phyloP scores from a whole-genome alignment of 2,113 vertebrate genomes.

The Lycocorax pyrrhopterus region DNA sequence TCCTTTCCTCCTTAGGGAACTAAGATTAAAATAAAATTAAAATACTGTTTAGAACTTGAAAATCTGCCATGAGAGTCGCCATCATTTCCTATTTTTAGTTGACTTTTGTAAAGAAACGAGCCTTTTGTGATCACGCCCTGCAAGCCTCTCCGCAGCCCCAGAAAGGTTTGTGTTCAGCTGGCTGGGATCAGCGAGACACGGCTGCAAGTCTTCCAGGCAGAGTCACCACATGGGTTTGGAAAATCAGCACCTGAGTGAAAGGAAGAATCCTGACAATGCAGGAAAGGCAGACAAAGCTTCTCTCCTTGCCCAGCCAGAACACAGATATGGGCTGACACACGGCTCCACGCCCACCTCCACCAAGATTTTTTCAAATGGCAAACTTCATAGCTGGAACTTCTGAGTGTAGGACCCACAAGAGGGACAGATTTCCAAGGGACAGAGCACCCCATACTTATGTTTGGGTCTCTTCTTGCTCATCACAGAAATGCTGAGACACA shows the following conservation, averaged over 20 bases:
- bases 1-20: neutral
- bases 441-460: neutral
- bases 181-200: rapidly evolving
- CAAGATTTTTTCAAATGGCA: neutral
- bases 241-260: neutral
- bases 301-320: neutral
- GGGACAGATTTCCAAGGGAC: neutral
- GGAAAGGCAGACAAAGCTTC: neutral
- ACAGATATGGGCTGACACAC: rapidly evolving
- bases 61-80: neutral
- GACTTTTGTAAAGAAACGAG: neutral
- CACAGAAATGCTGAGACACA: neutral
- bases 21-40: slow-evolving; percentile 3
- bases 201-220: neutral
- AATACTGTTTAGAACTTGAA: neutral
- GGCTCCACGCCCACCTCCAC: neutral
- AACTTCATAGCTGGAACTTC: neutral
- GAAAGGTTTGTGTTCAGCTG: neutral
- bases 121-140: neutral
- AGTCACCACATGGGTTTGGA: rapidly evolving
- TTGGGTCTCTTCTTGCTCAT: neutral
- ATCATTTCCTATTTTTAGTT: neutral
- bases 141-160: neutral
- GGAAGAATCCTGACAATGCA: neutral
- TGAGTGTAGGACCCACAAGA: neutral